phyloP scores from a whole-genome alignment of 2,113 vertebrate species.

The Nannobrachium achirus region DNA sequence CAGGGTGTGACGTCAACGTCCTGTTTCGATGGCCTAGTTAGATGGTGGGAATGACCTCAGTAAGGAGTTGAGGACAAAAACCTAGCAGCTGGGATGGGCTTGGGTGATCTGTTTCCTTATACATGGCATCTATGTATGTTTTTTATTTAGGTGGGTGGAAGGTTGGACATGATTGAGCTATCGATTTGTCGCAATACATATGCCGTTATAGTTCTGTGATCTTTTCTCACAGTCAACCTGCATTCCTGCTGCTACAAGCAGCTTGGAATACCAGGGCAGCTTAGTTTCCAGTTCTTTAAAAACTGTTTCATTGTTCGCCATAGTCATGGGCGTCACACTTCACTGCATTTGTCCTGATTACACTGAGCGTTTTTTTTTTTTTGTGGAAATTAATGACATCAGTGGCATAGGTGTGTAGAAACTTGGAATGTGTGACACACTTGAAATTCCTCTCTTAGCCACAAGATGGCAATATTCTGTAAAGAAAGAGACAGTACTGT shows the following conservation, averaged over 20 bases:
- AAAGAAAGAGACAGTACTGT: background rate
- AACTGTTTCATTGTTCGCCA: background rate
- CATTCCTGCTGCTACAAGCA: slow-evolving; percentile 9
- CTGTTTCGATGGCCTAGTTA: slow-evolving; percentile 52
- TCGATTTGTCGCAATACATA: background rate
- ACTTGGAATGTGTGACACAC: background rate
- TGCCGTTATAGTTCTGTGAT: background rate
- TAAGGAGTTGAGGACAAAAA: slow-evolving; percentile 8
- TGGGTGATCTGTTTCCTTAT: slow-evolving; percentile 20
- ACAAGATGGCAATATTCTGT: slow-evolving; percentile 45
- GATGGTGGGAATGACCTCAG: slow-evolving; percentile 66
- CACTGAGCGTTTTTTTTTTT: no score
- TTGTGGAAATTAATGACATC: no score
- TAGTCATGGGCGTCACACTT: background rate
- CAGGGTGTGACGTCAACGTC: slow-evolving; percentile 72
- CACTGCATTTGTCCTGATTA: background rate
- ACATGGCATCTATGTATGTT: background rate
- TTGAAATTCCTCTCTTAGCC: slow-evolving; percentile 6
- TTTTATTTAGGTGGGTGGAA: no score
- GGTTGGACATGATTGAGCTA: slow-evolving; percentile 5
- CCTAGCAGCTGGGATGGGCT: slow-evolving; percentile 5
- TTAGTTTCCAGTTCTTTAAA: background rate
- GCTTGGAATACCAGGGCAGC: slow-evolving; percentile 9
- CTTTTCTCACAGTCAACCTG: background rate
- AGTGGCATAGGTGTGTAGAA: background rate